phyloP scores from a whole-genome alignment of 1,140 invertebrate genomes.

The Monomorium pharaonis region DNA sequence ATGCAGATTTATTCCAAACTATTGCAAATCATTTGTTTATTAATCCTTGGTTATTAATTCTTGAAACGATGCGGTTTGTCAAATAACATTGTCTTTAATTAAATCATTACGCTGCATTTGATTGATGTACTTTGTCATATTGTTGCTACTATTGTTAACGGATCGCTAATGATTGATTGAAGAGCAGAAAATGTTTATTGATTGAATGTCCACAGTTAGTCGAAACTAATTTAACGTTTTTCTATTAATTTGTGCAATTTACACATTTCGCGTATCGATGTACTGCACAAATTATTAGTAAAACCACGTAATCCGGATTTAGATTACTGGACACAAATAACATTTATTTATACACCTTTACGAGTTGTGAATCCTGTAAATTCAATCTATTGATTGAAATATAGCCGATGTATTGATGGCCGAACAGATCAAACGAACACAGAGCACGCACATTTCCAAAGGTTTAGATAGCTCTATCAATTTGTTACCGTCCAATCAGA shows the following conservation, averaged over 20 bases:
- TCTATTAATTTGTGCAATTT: constrained; percentile 33
- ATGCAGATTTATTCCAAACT: neutral
- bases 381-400: constrained; percentile 11
- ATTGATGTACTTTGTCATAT: constrained; percentile 6
- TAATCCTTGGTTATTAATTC: neutral
- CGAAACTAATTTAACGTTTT: constrained; percentile 17
- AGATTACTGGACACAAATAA: neutral
- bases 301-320: constrained; percentile 4
- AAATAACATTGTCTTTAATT: neutral
- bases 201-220: neutral
- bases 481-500: constrained; percentile 36
- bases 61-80: neutral
- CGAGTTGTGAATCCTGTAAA: constrained; percentile 11
- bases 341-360: constrained; percentile 10
- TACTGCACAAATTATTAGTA: neutral
- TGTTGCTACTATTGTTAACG: too few species aligned
- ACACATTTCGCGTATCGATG: constrained; percentile 7
- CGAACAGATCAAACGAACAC: constrained; percentile 10
- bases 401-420: neutral
- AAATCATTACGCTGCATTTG: neutral
- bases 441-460: neutral
- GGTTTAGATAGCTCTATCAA: constrained; percentile 3
- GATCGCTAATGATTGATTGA: neutral
- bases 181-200: constrained; percentile 34
- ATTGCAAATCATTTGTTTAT: neutral